phyloP scores from a whole-genome alignment of 1,140 invertebrate genomes.

The Drosophila navojoa region DNA sequence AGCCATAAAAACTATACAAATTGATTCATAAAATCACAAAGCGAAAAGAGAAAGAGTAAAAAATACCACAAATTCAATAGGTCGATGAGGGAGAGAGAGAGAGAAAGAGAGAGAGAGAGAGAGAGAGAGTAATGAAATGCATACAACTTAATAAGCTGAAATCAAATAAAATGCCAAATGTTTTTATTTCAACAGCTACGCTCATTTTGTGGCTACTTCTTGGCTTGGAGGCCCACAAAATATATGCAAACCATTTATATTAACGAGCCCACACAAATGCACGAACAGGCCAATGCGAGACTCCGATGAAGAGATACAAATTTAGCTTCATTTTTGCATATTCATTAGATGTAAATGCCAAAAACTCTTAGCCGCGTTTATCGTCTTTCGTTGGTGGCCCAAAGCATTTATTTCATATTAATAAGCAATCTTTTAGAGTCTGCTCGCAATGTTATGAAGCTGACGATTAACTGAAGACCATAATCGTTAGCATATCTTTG shows the following conservation, averaged over 20 bases:
- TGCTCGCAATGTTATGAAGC: conserved; percentile 69
- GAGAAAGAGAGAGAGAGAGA: background rate
- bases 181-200: conserved; percentile 81
- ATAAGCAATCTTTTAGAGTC: conserved; percentile 74
- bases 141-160: conserved; percentile 77
- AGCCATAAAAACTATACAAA: conserved; percentile 69
- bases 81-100: too few relatives aligned
- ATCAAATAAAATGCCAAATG: conserved; percentile 81
- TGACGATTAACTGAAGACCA: conserved; percentile 58
- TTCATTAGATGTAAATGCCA: conserved; percentile 77
- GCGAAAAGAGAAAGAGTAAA: conserved; percentile 24
- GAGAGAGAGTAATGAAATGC: conserved; percentile 67
- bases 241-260: conserved; percentile 57
- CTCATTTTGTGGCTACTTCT: conserved; percentile 61
- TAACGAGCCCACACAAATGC: conserved; percentile 62
- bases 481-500: conserved; percentile 51
- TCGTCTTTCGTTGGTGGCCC: conserved; percentile 76
- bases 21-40: conserved; percentile 62
- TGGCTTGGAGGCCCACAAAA: conserved; percentile 36
- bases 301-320: conserved; percentile 9
- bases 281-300: background rate
- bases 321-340: conserved; percentile 47
- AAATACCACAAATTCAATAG: too few relatives aligned
- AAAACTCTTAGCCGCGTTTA: conserved; percentile 74
- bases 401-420: conserved; percentile 77